A percentile compares a stretch with the other conserved stretches of the same genome.
Evolutionary conservation across 2,113 vertebrate genomes (phyloP).

Genomic region (Sardina pilchardus): DNA sequence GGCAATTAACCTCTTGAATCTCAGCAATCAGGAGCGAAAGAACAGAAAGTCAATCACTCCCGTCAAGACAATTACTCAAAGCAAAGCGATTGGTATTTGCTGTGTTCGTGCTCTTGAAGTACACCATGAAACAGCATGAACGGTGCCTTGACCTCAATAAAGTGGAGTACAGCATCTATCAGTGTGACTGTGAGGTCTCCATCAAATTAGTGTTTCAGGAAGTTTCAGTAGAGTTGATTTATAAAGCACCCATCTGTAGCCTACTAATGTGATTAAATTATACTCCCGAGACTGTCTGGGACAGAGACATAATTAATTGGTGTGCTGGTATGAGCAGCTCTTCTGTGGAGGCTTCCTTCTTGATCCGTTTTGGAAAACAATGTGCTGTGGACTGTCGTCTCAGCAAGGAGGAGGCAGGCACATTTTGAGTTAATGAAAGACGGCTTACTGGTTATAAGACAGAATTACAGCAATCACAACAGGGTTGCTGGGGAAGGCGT

Average conservation of each 20-base stretch:
- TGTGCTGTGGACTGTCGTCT: not conserved
- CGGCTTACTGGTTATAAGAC: too few species aligned
- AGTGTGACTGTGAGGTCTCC: not conserved
- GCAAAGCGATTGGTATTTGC: not conserved
- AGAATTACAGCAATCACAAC: too few species aligned
- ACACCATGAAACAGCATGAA: not conserved
- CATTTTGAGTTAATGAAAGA: too few species aligned
- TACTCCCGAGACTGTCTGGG: conserved; percentile 4
- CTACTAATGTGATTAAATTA: conserved; percentile 1
- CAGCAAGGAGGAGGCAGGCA: not conserved
- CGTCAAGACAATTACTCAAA: not conserved
- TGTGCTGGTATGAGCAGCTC: not conserved
- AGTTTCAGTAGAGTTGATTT: not conserved
- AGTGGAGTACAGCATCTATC: not conserved
- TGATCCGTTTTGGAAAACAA: conserved; percentile 7
- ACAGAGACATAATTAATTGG: not conserved
- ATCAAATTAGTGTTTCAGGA: not conserved
- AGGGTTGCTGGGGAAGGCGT: too few species aligned
- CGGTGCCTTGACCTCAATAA: not conserved
- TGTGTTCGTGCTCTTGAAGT: not conserved
- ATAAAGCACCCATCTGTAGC: not conserved
- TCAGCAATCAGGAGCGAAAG: not conserved
- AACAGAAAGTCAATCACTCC: not conserved
- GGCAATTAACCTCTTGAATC: not conserved
- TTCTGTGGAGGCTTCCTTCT: not conserved